Evolutionary conservation across 2,113 vertebrate genomes (phyloP), one percentile per base, ranked within the genome.

Genomic region (Sceloporus tristichus): DNA sequence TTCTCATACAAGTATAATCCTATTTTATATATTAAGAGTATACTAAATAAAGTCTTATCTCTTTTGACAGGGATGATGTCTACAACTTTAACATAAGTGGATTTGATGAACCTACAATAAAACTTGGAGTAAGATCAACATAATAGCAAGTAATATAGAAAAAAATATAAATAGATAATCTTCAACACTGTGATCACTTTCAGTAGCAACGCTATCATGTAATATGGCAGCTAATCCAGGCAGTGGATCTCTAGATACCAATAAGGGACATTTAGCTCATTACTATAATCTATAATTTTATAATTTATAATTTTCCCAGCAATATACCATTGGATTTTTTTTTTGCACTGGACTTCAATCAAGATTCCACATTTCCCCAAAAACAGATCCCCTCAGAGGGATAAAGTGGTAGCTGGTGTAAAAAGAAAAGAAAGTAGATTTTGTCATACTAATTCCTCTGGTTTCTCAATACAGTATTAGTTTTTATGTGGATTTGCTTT

Each of bases 51-150:
- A 91, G 6, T 82, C 76, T 88, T 89, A 66, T 91, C 11, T n/a
- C 91, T 79, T 94, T 93, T 94, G 48, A 89, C 90, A 97, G 96
- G 93, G 89, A 96, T 91, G 97, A 98, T 94, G 91, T 97, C 91
- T 98, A 97, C 92, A 95, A 96, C 91, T 98, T 97, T 54, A 95
- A 95, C 23, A 56, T 94, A 92, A 97, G 88, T 73, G 96, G 94
- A 53, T 86, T 87, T 87, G 95, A 97, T 90, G 96, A 97, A 74
- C 97, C 97, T 91, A 89, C 95, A 85, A 97, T 98, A 96, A 97
- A 96, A 90, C 95, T 98, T 94, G 96, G 96, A 73, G 97, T 97
- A 97, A 97, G 96, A 91, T 88, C 65, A 85, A 82, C 74, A 62
- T 77, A 86, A 18, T 87, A 87, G 48, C n/a, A 48, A 21, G 1